Evolutionary conservation across 2,888 invertebrate species (phyloP).

Genomic region (Drosophila maculinotata): DNA sequence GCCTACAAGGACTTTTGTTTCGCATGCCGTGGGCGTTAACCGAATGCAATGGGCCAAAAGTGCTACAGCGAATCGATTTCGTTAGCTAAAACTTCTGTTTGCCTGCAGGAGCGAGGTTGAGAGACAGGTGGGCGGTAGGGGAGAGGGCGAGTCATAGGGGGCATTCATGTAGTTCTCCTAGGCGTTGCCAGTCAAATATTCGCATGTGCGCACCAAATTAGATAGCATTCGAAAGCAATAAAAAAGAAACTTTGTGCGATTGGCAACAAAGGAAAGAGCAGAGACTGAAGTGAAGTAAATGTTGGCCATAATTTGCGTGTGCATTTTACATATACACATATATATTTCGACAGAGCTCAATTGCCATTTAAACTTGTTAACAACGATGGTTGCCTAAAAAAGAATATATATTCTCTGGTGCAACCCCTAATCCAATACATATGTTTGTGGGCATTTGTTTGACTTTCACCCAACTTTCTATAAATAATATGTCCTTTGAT

Average conservation of each 20-base stretch:
- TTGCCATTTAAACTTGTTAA: slow-evolving; percentile 4
- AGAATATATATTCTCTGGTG: no score
- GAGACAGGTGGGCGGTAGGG: background rate
- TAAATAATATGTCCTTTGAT: no score
- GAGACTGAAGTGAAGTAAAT: slow-evolving; percentile 1
- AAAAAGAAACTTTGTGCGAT: slow-evolving; percentile 63
- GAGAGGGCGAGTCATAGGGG: background rate
- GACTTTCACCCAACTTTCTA: no score
- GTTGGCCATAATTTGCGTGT: slow-evolving; percentile 14
- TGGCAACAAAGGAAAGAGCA: slow-evolving; percentile 30
- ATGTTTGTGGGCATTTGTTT: no score
- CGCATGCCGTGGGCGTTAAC: slow-evolving; percentile 28
- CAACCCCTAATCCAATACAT: no score
- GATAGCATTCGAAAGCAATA: slow-evolving; percentile 70
- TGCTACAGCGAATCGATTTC: slow-evolving; percentile 53
- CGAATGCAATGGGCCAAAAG: slow-evolving; percentile 47
- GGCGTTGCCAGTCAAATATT: slow-evolving; percentile 72
- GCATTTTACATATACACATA: slow-evolving; percentile 3
- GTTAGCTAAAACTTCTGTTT: slow-evolving; percentile 33
- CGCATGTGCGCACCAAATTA: slow-evolving; percentile 72
- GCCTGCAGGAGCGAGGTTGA: background rate
- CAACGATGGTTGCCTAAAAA: slow-evolving; percentile 3
- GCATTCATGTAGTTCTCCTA: slow-evolving; percentile 18
- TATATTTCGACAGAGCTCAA: slow-evolving; percentile 9
- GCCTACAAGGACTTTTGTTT: slow-evolving; percentile 49